Percentiles rank a stretch among this genome's conserved stretches.
These are phyloP conservation scores for Saguinus imperator DNA, from an alignment of 2,113 vertebrate species.

Conservation along the genomic window DNA sequence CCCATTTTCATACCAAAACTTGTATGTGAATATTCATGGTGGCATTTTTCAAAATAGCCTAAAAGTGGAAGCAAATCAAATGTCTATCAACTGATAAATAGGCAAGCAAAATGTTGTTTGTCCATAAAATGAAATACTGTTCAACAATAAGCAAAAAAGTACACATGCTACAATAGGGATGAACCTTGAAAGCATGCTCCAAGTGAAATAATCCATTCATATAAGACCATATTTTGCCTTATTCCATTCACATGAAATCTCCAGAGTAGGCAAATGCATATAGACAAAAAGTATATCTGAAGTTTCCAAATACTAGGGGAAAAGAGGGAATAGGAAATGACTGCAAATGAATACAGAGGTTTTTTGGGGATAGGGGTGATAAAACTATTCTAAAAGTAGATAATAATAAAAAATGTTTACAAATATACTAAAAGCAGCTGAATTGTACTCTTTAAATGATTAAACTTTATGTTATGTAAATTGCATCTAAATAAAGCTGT, in stretches of 20 bases:
- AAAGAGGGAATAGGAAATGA: not conserved
- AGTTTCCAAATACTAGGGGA: not conserved
- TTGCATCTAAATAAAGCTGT: not conserved
- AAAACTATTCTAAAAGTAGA: not conserved
- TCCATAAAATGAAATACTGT: not conserved
- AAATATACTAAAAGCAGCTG: not conserved
- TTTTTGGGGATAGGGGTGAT: not conserved
- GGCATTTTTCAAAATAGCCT: not conserved
- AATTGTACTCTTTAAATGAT: not conserved
- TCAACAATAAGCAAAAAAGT: not conserved
- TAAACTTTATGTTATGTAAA: not conserved
- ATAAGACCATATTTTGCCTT: not conserved
- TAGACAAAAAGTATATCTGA: not conserved
- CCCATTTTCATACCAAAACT: not conserved
- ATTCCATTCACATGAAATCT: not conserved
- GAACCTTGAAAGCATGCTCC: not conserved
- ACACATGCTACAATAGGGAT: rapidly evolving
- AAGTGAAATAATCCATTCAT: not conserved
- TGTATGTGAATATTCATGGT: not conserved
- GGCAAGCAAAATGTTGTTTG: not conserved
- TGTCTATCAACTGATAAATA: not conserved
- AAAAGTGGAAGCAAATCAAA: not conserved
- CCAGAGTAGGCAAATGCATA: too few species aligned
- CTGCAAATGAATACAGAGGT: not conserved
- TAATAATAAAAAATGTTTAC: not conserved